Base-by-base conservation (phyloP, 2,888 invertebrate species). In the Diploptera punctata region DNA sequence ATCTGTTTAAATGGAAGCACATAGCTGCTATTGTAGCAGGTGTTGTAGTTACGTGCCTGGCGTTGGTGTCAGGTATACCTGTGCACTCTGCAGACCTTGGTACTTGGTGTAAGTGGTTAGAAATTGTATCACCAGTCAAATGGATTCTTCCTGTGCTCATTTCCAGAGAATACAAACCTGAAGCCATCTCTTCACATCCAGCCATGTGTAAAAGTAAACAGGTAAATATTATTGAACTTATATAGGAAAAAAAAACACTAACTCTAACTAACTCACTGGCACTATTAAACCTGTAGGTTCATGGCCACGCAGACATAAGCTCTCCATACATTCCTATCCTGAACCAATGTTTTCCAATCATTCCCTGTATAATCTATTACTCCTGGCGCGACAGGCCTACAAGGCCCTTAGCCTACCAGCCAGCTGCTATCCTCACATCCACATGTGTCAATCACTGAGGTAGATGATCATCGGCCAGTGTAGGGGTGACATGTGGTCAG, bases 131-230 rank as follows among this genome's bases (percentile, higher is more conserved):
- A 2, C 94, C 94, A 0, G 87, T 90, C 0, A 86, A 89, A 71
- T 94, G 94, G 93, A 81, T 91, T 1, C 79, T 92, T 76, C 90
- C 92, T 0, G 88, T 90, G 75, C 81, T 94, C 62, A 81, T 91
- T 69, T 86, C 86, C 73, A 85, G 88, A 75, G 93, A 94, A 79
- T 87, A 91, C 68, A 88, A 88, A 33, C 85, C 87, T 19, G 87
- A 88, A 57, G 90, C 92, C 0, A 82, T 93, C 70, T 84, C 83
- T 74, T 87, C 85, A 77, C 84, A 87, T 79, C 85, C 86, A 43
- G 85, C 85, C 3, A 79, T 87, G 77, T 93, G 93, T 80, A 86
- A 89, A 77, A 91, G 90, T 81, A 65, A 65, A 65, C 65, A 65
- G 65, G 65, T 65, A 65, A 43, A 3, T 1, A 13, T 9, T 13